Conservation (phyloP, 2,888 invertebrate species). For the Chrysomela aeneicollis region DNA sequence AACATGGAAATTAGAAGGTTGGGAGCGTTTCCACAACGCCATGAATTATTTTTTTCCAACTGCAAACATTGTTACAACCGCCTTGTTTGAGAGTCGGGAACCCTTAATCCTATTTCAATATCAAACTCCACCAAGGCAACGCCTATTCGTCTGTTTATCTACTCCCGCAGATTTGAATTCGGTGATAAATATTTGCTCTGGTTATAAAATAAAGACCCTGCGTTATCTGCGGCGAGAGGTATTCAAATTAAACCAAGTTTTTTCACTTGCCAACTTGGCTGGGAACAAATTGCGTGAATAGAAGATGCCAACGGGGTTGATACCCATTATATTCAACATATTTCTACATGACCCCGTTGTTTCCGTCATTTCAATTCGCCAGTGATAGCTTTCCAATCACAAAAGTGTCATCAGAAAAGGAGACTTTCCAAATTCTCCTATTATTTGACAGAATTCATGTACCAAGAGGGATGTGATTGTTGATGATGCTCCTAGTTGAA, state of each 20-base stretch:
- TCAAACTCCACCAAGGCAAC: background rate
- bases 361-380: too few species aligned
- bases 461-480: too few species aligned
- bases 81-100: constrained; percentile 2
- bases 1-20: background rate
- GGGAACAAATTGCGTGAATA: too few species aligned
- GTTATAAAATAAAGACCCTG: background rate
- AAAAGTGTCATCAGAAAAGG: too few species aligned
- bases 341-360: too few species aligned
- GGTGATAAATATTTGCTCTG: constrained; percentile 3
- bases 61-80: background rate
- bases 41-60: background rate
- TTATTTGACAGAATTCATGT: too few species aligned
- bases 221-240: background rate
- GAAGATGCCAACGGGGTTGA: too few species aligned
- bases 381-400: too few species aligned
- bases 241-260: background rate
- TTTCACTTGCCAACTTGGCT: too few species aligned
- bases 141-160: constrained; percentile 3
- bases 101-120: constrained; percentile 4
- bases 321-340: too few species aligned
- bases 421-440: too few species aligned
- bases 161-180: constrained; percentile 3
- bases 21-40: background rate
- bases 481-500: too few species aligned